Percentiles rank a stretch among this genome's conserved stretches.
phyloP scores from a whole-genome alignment of 2,113 vertebrate genomes.

The Hucho hucho region DNA sequence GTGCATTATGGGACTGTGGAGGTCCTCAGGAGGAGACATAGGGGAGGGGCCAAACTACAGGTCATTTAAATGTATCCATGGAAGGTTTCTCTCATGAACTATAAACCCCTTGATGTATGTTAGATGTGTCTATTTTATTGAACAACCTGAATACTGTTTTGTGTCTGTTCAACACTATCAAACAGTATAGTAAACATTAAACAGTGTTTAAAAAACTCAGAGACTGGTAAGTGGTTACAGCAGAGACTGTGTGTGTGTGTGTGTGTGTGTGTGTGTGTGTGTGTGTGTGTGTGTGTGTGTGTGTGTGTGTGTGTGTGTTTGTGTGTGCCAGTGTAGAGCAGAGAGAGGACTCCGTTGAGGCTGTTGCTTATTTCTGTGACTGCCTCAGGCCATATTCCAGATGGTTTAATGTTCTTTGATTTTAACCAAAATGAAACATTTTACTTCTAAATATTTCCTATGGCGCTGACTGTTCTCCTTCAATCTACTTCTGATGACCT shows the following conservation, averaged over 20 bases:
- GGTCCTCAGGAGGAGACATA: too few species aligned
- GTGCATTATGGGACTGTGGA: slow-evolving; percentile 21
- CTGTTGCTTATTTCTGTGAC: slow-evolving; percentile 23
- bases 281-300: too few species aligned
- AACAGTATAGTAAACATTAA: slow-evolving; percentile 42
- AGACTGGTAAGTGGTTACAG: slow-evolving; percentile 32
- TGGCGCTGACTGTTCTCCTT: slow-evolving; percentile 37
- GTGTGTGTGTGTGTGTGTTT: too few species aligned
- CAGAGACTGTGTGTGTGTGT: slow-evolving; percentile 17
- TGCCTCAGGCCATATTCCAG: slow-evolving; percentile 54
- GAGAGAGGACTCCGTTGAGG: slow-evolving; percentile 53
- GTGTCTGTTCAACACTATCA: slow-evolving; percentile 23
- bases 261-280: too few species aligned
- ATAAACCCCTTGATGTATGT: too few species aligned
- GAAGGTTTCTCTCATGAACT: too few species aligned
- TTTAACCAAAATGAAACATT: slow-evolving; percentile 44
- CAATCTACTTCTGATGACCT: slow-evolving; percentile 32
- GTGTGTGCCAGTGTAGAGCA: slow-evolving; percentile 2
- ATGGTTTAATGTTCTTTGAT: slow-evolving; percentile 49
- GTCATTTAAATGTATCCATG: too few species aligned
- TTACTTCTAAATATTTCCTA: slow-evolving; percentile 52
- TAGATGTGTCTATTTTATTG: slow-evolving; percentile 16
- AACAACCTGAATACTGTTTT: slow-evolving; percentile 26
- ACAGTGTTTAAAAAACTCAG: slow-evolving; percentile 28
- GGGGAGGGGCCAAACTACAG: too few species aligned